A percentile compares a stretch with the other conserved stretches of the same genome.
Conservation (phyloP, 2,888 invertebrate species). For the Macroteleia sp. region DNA sequence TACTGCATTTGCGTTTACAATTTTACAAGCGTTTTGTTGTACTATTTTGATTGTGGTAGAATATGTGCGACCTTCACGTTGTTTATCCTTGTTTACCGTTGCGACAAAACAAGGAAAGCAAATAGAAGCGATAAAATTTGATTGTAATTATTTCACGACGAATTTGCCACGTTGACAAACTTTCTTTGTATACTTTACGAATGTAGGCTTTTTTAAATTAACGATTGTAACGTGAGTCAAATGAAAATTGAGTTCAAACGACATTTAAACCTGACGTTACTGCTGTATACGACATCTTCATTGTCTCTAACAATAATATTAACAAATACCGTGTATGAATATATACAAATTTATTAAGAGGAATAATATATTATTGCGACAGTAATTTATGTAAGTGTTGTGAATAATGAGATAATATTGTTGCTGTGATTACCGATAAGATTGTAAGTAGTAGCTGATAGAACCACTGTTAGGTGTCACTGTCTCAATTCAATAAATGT, state of each 20-base stretch:
- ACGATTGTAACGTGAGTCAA: too few species aligned
- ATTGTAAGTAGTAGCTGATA: conserved; percentile 83
- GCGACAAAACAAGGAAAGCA: too few species aligned
- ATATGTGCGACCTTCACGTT: too few species aligned
- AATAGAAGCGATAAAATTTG: too few species aligned
- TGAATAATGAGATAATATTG: conserved; percentile 84
- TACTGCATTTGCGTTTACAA: too few species aligned
- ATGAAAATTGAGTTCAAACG: conserved; percentile 5
- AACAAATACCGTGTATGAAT: conserved; percentile 79
- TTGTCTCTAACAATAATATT: conserved; percentile 76
- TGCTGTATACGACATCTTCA: conserved; percentile 61
- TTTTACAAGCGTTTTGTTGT: too few species aligned
- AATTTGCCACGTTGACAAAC: too few species aligned
- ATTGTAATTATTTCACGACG: too few species aligned
- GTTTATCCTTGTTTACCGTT: too few species aligned
- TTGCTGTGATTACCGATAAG: conserved; percentile 84
- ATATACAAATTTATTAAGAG: conserved; percentile 81
- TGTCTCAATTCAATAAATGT: conserved; percentile 84
- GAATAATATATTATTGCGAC: conserved; percentile 82
- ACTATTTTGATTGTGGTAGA: too few species aligned
- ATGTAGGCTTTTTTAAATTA: neutral
- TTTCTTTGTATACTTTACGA: too few species aligned
- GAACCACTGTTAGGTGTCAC: conserved; percentile 83
- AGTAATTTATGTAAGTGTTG: conserved; percentile 84
- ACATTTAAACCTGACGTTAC: conserved; percentile 48